phyloP scores from a whole-genome alignment of 2,113 vertebrate genomes.

The Gambusia holbrooki region DNA sequence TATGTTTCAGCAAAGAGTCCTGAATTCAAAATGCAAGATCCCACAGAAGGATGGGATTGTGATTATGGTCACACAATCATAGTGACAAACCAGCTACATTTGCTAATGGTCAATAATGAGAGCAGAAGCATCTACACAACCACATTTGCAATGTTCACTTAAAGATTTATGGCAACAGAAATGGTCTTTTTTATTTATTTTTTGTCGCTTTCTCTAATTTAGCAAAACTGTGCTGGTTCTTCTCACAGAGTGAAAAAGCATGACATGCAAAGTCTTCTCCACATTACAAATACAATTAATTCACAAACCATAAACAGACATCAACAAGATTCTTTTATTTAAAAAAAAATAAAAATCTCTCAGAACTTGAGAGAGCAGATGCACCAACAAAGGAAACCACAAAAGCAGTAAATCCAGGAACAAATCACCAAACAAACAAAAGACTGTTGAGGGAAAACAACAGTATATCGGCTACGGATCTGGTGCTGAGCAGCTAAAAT shows the following conservation, averaged over 20 bases:
- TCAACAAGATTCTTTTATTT: not conserved
- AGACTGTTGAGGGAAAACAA: not conserved
- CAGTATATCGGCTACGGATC: not conserved
- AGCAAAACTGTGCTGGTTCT: slow-evolving; percentile 5
- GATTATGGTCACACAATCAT: slow-evolving; percentile 54
- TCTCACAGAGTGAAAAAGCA: not conserved
- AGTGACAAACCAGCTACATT: slow-evolving; percentile 25
- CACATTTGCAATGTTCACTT: slow-evolving; percentile 36
- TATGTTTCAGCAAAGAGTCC: slow-evolving; percentile 37
- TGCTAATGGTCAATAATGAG: slow-evolving; percentile 24
- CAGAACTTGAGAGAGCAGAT: not conserved
- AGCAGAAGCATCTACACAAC: not conserved
- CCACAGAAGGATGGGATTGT: slow-evolving; percentile 16
- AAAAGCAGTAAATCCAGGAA: not conserved
- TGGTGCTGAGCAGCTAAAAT: not conserved
- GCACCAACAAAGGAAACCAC: not conserved
- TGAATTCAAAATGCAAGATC: slow-evolving; percentile 31
- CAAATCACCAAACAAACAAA: not conserved
- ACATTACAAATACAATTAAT: not conserved
- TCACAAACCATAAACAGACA: not conserved
- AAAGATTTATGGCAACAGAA: slow-evolving; percentile 48
- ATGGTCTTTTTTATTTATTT: slow-evolving; percentile 43
- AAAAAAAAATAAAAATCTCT: not conserved
- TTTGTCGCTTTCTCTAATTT: slow-evolving; percentile 1
- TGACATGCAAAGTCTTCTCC: not conserved